phyloP scores from a whole-genome alignment of 2,113 vertebrate species.

The Pionites leucogaster region DNA sequence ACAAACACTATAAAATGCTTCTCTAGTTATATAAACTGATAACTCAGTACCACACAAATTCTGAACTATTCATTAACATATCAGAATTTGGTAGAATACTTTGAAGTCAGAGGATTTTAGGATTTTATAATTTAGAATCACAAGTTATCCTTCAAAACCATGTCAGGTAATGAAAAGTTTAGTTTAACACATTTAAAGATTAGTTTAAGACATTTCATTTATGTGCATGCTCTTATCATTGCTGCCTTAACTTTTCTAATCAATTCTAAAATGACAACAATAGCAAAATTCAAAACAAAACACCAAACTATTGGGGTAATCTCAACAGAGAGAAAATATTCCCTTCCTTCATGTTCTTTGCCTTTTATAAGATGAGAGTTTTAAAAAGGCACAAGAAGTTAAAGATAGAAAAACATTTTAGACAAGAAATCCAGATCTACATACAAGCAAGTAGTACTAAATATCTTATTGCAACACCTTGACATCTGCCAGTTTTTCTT shows the following conservation, averaged over 20 bases:
- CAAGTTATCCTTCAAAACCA: background rate
- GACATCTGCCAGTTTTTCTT: constrained; percentile 90
- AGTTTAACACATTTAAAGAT: background rate
- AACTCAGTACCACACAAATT: background rate
- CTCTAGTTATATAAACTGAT: background rate
- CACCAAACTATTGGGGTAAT: background rate
- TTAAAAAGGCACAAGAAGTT: background rate
- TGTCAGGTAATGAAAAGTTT: background rate
- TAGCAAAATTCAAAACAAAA: background rate
- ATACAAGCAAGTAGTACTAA: constrained; percentile 40
- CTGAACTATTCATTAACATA: background rate
- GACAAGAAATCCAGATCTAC: background rate
- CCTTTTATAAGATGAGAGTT: background rate
- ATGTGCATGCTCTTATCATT: background rate
- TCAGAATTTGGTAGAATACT: background rate
- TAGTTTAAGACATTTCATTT: background rate
- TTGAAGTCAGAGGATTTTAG: background rate
- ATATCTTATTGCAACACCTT: constrained; percentile 81
- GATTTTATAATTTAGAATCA: background rate
- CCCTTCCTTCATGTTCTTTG: background rate
- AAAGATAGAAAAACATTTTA: background rate
- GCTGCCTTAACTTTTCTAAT: background rate
- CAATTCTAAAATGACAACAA: background rate
- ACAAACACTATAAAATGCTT: background rate
- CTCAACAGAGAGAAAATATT: background rate